Conservation (phyloP, 2,797 vertebrate species). For the Pseudomugil gertrudae region DNA sequence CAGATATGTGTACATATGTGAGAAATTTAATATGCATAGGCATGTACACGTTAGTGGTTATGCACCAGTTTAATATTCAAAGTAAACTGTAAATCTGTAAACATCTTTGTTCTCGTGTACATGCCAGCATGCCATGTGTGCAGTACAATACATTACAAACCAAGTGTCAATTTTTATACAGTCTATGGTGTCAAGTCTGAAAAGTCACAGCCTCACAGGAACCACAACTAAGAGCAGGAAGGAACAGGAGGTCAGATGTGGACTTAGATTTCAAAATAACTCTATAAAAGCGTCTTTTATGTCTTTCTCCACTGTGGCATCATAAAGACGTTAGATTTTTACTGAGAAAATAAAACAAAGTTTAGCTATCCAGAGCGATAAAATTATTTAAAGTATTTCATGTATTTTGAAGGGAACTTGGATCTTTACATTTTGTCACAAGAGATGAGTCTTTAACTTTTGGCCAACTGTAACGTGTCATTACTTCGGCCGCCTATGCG, state of each 20-base stretch:
- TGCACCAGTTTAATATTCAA: slow-evolving; percentile 29
- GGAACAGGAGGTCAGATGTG: slow-evolving; percentile 47
- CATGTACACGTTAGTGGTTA: slow-evolving; percentile 45
- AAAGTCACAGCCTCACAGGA: slow-evolving; percentile 46
- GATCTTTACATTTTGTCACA: slow-evolving; percentile 16
- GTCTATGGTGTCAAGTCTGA: too few relatives aligned
- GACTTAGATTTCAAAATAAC: slow-evolving; percentile 62
- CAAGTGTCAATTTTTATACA: slow-evolving; percentile 38
- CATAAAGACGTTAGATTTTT: not conserved
- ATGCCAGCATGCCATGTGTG: slow-evolving; percentile 40
- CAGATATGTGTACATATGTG: slow-evolving; percentile 42
- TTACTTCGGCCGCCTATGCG: slow-evolving; percentile 13
- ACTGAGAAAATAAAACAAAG: slow-evolving; percentile 11
- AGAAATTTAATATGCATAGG: slow-evolving; percentile 38
- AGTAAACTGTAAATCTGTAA: slow-evolving; percentile 45
- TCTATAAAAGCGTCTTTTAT: slow-evolving; percentile 58
- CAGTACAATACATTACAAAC: slow-evolving; percentile 47
- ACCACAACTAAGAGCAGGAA: slow-evolving; percentile 62
- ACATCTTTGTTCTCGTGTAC: slow-evolving; percentile 12
- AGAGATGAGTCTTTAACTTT: slow-evolving; percentile 34
- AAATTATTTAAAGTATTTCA: slow-evolving; percentile 61
- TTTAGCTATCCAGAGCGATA: slow-evolving; percentile 38
- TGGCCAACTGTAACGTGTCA: slow-evolving; percentile 17
- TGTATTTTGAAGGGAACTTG: slow-evolving; percentile 23
- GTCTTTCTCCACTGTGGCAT: slow-evolving; percentile 25